Evolutionary conservation across 2,888 invertebrate species (phyloP).

Genomic region (Lydus trimaculatus): DNA sequence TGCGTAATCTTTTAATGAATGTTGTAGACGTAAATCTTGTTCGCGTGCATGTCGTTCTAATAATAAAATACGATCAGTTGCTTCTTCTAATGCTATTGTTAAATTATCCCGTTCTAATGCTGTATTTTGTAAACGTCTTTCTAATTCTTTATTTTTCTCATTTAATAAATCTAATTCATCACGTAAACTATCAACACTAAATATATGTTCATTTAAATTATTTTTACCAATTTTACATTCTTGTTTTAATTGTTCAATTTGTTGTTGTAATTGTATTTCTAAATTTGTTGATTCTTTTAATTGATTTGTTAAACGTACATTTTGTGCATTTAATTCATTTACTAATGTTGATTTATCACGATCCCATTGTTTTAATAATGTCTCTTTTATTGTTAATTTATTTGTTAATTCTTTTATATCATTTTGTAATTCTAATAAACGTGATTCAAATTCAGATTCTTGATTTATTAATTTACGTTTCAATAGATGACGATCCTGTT

Average conservation of each 20-base stretch:
- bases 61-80: conserved; percentile 85
- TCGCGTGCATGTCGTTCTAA: conserved; percentile 85
- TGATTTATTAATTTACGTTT: conserved; percentile 84
- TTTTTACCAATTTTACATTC: conserved; percentile 77
- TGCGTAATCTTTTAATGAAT: conserved; percentile 54
- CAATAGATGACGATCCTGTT: conserved; percentile 91
- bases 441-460: conserved; percentile 88
- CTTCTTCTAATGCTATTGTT: conserved; percentile 83
- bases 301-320: conserved; percentile 79
- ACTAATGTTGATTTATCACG: conserved; percentile 84
- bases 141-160: conserved; percentile 85
- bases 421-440: conserved; percentile 85
- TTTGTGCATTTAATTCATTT: conserved; percentile 85
- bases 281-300: conserved; percentile 83
- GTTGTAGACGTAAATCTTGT: conserved; percentile 68
- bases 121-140: conserved; percentile 75
- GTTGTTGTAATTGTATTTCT: conserved; percentile 80
- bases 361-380: conserved; percentile 70
- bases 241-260: conserved; percentile 83
- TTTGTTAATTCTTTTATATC: conserved; percentile 83
- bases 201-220: conserved; percentile 80
- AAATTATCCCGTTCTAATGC: conserved; percentile 83
- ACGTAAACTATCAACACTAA: conserved; percentile 85
- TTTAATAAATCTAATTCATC: conserved; percentile 86
- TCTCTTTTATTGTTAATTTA: conserved; percentile 74